Evolutionary conservation across 2,113 vertebrate species (phyloP), one percentile per base, ranked within the genome.

Genomic region (Psilopsiagon aymara): DNA sequence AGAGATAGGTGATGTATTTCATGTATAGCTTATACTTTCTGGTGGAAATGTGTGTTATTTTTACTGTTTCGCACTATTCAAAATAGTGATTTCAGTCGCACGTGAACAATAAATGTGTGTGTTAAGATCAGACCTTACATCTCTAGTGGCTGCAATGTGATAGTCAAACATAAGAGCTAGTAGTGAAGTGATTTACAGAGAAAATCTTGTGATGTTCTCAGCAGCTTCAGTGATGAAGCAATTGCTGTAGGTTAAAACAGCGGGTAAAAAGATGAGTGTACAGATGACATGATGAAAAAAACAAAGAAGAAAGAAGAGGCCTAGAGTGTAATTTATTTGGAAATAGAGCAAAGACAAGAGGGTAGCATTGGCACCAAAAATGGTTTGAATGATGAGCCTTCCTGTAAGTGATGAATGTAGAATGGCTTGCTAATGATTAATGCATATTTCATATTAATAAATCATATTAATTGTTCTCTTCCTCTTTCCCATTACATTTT

Each of bases 401-500:
- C 76, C 80, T 90, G 79, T 44, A 92, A 96, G 24, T 92, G 82
- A 92, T 96, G 23, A 95, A 96, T 88, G 76, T 70, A 71, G 80
- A 86, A 80, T 78, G 57, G 68, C 55, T 96, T 75, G 80, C 47
- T 95, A 96, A 96, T 96, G 85, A 96, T 96, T 96, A 97, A 96
- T 96, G 89, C 76, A 71, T 86, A 92, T 70, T 86, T 94, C 9
- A 9, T 92, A 94, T 96, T 90, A 95, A 95, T 96, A 96, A 97
- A 94, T 94, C 90, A 96, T 93, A 96, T 86, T 88, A 96, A 95
- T 96, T 94, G 71, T 94, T 83, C 44, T 92, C 20, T 76, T 89
- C 78, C 76, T 91, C 70, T 95, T 60, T 85, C 17, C 51, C 14
- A 57, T 95, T 83, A 33, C 52, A n/a, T 88, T 91, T 69, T 73